Evolutionary conservation across 2,797 vertebrate genomes (phyloP).

Genomic region (Zalophus californianus): DNA sequence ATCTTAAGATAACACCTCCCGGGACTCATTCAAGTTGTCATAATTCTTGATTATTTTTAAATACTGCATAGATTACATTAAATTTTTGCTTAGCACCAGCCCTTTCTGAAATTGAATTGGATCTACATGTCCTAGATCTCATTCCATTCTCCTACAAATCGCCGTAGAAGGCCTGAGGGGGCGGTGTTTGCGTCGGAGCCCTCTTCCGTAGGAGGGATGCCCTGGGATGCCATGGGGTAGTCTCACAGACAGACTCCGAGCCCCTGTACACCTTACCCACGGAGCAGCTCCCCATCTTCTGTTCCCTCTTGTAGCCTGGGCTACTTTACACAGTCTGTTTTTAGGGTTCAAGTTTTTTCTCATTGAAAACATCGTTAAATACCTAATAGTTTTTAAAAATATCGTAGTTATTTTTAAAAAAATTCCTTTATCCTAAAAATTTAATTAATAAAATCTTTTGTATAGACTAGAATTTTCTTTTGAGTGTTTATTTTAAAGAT

Average conservation of each 20-base stretch:
- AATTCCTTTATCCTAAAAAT: slow-evolving; percentile 13
- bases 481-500: not conserved
- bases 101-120: not conserved
- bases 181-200: not conserved
- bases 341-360: not conserved
- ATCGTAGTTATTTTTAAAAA: not conserved
- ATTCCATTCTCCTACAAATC: not conserved
- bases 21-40: not conserved
- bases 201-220: not conserved
- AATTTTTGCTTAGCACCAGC: not conserved
- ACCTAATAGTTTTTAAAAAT: not conserved
- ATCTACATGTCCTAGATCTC: not conserved
- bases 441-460: slow-evolving; percentile 55
- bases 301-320: too few relatives aligned
- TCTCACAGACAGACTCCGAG: not conserved
- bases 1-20: not conserved
- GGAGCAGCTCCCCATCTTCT: too few relatives aligned
- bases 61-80: not conserved
- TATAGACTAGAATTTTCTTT: not conserved
- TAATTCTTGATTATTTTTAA: slow-evolving; percentile 41
- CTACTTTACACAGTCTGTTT: not conserved
- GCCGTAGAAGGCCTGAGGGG: not conserved
- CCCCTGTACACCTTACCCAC: too few relatives aligned
- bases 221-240: accelerated
- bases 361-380: not conserved